These are phyloP conservation scores for Gallirallus australis DNA, from an alignment of 2,797 vertebrate genomes.

Conservation along the genomic window DNA sequence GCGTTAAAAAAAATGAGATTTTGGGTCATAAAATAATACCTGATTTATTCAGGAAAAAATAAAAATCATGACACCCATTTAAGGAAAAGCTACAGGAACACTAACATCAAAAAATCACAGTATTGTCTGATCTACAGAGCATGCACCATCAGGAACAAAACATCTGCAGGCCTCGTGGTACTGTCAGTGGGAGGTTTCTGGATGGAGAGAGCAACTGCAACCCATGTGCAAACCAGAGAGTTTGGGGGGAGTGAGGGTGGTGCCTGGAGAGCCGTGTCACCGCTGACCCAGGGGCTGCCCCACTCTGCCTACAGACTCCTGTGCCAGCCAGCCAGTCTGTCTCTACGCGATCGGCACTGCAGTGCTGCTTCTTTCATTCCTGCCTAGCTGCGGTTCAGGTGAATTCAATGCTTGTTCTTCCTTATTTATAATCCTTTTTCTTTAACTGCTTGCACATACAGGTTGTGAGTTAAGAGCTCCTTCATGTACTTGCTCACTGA, in stretches of 20 bases:
- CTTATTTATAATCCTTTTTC: not conserved
- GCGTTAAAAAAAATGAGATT: not conserved
- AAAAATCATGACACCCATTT: not conserved
- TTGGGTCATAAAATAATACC: not conserved
- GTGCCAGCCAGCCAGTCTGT: not conserved
- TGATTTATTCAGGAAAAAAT: not conserved
- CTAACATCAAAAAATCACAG: not conserved
- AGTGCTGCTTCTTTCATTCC: not conserved
- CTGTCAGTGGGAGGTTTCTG: not conserved
- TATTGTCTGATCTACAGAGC: not conserved
- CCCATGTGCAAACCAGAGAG: not conserved
- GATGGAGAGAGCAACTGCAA: not conserved
- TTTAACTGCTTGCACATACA: not conserved
- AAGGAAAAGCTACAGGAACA: not conserved
- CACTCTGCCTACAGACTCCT: accelerated
- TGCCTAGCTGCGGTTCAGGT: not conserved
- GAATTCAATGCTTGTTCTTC: not conserved
- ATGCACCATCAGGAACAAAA: not conserved
- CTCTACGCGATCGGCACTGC: not conserved
- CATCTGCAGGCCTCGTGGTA: accelerated
- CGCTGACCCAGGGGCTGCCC: not conserved
- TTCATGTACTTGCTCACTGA: not conserved
- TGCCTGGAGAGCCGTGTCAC: accelerated
- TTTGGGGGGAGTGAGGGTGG: accelerated
- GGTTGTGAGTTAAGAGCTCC: not conserved